phyloP scores from a whole-genome alignment of 2,797 vertebrate species.

The Tokudaia tokunoshimensis region DNA sequence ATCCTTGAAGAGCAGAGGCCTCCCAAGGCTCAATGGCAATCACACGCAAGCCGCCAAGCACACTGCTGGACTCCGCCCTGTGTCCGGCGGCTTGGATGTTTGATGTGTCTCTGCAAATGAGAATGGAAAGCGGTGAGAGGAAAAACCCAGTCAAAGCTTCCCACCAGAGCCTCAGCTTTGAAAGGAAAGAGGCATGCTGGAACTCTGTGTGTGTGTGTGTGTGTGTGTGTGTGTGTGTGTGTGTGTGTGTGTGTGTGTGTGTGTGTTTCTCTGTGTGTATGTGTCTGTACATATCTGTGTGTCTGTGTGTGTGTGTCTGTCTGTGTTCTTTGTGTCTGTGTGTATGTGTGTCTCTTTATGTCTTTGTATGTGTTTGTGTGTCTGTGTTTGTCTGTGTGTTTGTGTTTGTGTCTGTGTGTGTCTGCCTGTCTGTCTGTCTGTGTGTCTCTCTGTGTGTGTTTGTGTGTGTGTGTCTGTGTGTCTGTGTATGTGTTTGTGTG shows the following conservation, averaged over 20 bases:
- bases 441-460: not conserved
- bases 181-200: not conserved
- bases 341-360: not conserved
- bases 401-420: not conserved
- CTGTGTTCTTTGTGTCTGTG: not conserved
- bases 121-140: not conserved
- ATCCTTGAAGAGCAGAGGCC: not conserved
- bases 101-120: not conserved
- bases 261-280: fast-evolving
- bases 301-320: fast-evolving
- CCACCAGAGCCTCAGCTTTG: not conserved
- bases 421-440: not conserved
- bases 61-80: no score
- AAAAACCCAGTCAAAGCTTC: not conserved
- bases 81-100: not conserved
- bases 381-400: not conserved
- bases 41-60: not conserved
- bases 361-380: not conserved
- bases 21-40: not conserved
- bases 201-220: not conserved
- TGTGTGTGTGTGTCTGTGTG: not conserved
- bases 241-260: not conserved
- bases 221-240: not conserved
- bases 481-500: not conserved
- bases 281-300: not conserved